Evolutionary conservation across 2,888 invertebrate species (phyloP).

Genomic region (Tryphoninae sp.): DNA sequence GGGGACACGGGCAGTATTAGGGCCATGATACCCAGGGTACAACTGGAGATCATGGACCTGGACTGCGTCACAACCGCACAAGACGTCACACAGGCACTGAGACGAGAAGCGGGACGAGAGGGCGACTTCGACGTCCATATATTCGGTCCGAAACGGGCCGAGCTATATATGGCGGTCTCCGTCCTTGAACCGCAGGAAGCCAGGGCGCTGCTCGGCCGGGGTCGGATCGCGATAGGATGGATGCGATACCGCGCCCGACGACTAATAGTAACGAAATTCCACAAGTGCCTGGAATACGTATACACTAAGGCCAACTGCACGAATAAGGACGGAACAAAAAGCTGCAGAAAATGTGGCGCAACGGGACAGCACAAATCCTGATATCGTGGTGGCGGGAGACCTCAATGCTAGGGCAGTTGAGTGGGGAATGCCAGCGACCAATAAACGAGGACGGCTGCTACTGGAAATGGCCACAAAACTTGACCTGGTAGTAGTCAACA

Average conservation of each 20-base stretch:
- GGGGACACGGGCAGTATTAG: conserved; percentile 41
- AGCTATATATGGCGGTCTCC: conserved; percentile 54
- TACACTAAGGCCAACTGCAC: neutral
- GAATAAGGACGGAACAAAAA: conserved; percentile 2
- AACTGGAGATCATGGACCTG: conserved; percentile 36
- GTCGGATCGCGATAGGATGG: conserved; percentile 45
- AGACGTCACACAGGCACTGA: conserved; percentile 42
- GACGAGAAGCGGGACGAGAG: conserved; percentile 41
- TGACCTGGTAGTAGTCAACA: conserved; percentile 49
- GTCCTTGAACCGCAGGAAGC: conserved; percentile 53
- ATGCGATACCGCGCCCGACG: conserved; percentile 50
- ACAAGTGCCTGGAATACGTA: conserved; percentile 10
- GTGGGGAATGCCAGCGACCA: conserved; percentile 66
- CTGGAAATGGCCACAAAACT: conserved; percentile 66
- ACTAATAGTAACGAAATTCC: conserved; percentile 40
- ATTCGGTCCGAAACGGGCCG: conserved; percentile 49
- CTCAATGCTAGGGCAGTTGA: conserved; percentile 41
- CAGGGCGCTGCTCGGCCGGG: conserved; percentile 44
- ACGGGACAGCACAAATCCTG: conserved; percentile 21
- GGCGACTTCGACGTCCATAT: conserved; percentile 46
- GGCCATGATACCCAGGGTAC: conserved; percentile 32
- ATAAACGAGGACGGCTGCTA: conserved; percentile 64
- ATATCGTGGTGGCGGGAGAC: too few relatives aligned
- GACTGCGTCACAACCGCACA: conserved; percentile 46
- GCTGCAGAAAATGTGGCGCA: neutral